Base-by-base conservation (phyloP, 1,140 invertebrate species). In the Drosophila bifasciata region DNA sequence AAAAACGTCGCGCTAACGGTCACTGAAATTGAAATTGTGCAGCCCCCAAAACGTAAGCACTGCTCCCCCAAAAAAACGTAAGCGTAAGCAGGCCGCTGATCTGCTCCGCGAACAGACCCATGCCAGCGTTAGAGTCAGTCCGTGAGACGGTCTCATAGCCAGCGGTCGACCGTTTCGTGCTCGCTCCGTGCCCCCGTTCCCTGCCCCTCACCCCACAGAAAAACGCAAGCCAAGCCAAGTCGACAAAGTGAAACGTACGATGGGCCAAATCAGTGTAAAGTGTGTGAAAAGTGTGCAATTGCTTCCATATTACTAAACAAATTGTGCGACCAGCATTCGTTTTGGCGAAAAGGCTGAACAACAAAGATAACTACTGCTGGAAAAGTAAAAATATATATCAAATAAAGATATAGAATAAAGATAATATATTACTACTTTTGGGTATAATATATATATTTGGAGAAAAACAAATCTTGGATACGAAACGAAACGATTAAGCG, bases 121-220 rank as follows among this genome's bases (percentile, higher is more conserved):
- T 7, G 40, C 40, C 52, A 21, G 36, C 17, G 51, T 13, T 28
- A 28, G 28, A 32, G 53, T 73, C 61, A 86, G 83, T 86, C 78
- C 77, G 81, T 51, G 69, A 68, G 66, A 61, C 75, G 83, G 83
- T 81, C 69, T 71, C 74, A 62, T 61, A 67, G 77, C 45, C 60
- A 86, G 48, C 68, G 77, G 81, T 88, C 55, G 68, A n/a, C 17
- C 46, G 51, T 50, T 11, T 5, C 53, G 8, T 3, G 44, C n/a
- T 49, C 59, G 63, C 59, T 41, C 21, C 21, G 32, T 36, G 53
- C 23, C 19, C 46, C 11, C 16, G 21, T 19, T 5, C 19, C 28
- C 40, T 28, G 11, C 25, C 11, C 39, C 21, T n/a, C n/a, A n/a
- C 19, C 15, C 50, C 3, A 9, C 36, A 15, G 21, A 36, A 5